Percentiles rank a stretch among this genome's conserved stretches.
Conservation (phyloP, 1,140 invertebrate species). For the Zeugodacus cucurbitae region DNA sequence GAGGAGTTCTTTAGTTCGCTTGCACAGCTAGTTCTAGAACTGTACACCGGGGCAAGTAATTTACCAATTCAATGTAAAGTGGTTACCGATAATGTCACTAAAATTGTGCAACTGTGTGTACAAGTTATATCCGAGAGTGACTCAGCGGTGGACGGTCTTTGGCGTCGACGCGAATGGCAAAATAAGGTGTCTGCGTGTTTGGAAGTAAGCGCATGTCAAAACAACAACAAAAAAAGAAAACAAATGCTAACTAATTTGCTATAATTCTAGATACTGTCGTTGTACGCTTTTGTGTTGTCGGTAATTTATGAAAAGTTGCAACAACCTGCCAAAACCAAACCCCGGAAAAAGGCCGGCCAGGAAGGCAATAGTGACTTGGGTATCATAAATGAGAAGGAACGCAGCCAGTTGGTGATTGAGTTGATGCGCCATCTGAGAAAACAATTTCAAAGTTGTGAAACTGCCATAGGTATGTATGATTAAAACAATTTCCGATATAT, state of each 20-base stretch:
- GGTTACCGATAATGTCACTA: constrained; percentile 54
- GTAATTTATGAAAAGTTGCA: constrained; percentile 62
- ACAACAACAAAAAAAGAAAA: neutral
- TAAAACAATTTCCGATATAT: neutral
- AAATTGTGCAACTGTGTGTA: constrained; percentile 51
- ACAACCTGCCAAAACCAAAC: constrained; percentile 53
- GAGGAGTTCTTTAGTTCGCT: constrained; percentile 60
- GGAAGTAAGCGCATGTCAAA: constrained; percentile 51
- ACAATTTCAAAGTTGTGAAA: constrained; percentile 58
- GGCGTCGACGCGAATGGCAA: constrained; percentile 55
- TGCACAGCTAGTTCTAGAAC: constrained; percentile 55
- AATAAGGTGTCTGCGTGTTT: constrained; percentile 56
- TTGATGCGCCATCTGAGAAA: constrained; percentile 61
- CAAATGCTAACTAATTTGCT: neutral
- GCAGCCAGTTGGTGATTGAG: constrained; percentile 56
- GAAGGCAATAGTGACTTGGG: constrained; percentile 42
- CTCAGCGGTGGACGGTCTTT: constrained; percentile 55
- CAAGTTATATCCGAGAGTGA: constrained; percentile 56
- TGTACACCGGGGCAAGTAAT: constrained; percentile 50
- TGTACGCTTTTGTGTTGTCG: constrained; percentile 62
- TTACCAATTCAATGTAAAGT: constrained; percentile 52
- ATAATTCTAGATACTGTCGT: constrained; percentile 57
- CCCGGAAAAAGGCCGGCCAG: constrained; percentile 52
- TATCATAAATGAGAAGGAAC: constrained; percentile 59
- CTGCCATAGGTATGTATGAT: constrained; percentile 50